Base-by-base conservation (phyloP, 30 jellyfish, hydroid and myxozoan genomes). In the Rhopilema esculentum region DNA sequence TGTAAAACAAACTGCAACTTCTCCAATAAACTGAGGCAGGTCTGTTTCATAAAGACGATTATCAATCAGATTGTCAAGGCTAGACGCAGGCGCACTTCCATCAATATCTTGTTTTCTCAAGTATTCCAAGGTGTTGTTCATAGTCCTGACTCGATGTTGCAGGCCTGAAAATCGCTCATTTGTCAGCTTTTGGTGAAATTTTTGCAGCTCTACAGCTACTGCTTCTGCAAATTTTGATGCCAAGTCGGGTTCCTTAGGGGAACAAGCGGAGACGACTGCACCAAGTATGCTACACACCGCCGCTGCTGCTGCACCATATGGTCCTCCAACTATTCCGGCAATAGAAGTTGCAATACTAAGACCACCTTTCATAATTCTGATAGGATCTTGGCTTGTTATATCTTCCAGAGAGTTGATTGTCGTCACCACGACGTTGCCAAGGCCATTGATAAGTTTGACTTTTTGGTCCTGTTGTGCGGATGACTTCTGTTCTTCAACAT, bases 11-110 rank as follows among this genome's bases (percentile, higher is more conserved):
- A 6, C 20, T 6, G 88, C 49, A 77, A 53, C 76, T 63, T 77
- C 88, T 29, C 88, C 88, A 27, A 77, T 77, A 26, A 77, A 51
- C 49, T 57, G 77, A 22, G 88, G 88, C 57, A 77, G 53, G 30
- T 77, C 88, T 51, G 64, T 27, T 22, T 24, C 52, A 19, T 50
- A 50, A 20, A 77, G 76, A 20, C 6, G 53, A 4, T 31, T 25
- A 17, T 71, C 82, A 48, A 27, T 21, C 24, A 71, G 20, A 16
- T 28, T 27, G 15, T 22, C 61, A 30, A 26, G 63, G 32, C 16
- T 27, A 4, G 82, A 71, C 0, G 79, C 7, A n/a, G 79, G 17
- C 17, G 57, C 79, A 68, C 30, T 21, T 17, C 1, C 57, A 6
- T 64, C 74, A 30, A 30, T 18, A 20, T 20, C 24, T 64, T 64